phyloP scores from a whole-genome alignment of 2,888 invertebrate genomes.

The Phasia obesa region DNA sequence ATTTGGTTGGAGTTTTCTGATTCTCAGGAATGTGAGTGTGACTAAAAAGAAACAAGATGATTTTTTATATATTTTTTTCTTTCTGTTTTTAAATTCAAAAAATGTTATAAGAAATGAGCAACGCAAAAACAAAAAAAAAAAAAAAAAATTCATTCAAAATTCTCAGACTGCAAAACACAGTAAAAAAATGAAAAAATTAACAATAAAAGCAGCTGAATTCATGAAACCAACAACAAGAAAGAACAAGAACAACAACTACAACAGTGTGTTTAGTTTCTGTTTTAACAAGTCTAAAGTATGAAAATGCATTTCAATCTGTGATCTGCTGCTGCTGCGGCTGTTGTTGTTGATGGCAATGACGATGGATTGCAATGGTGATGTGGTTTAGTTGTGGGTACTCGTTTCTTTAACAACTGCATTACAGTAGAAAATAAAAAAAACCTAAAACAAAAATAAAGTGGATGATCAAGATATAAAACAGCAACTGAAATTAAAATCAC shows the following conservation, averaged over 20 bases:
- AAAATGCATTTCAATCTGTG: constrained; percentile 67
- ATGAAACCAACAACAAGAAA: constrained; percentile 48
- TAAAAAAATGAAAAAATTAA: constrained; percentile 39
- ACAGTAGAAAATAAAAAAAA: not conserved
- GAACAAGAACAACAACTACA: not conserved
- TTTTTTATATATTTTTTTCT: constrained; percentile 2
- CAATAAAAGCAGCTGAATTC: constrained; percentile 46
- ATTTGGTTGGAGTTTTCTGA: constrained; percentile 59
- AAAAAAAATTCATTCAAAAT: constrained; percentile 69
- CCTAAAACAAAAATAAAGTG: constrained; percentile 7
- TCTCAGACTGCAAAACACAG: constrained; percentile 67
- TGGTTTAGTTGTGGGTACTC: constrained; percentile 56
- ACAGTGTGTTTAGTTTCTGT: constrained; percentile 58
- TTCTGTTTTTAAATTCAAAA: constrained; percentile 20
- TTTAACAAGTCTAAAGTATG: constrained; percentile 64
- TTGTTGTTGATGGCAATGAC: constrained; percentile 22
- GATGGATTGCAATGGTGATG: constrained; percentile 53
- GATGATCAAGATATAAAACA: constrained; percentile 53
- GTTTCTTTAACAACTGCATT: constrained; percentile 42
- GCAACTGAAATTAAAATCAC: constrained; percentile 52
- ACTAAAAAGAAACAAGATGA: constrained; percentile 55
- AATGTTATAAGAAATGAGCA: constrained; percentile 24
- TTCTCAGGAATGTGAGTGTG: constrained; percentile 69
- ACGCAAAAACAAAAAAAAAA: constrained; percentile 30
- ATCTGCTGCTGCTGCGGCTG: constrained; percentile 26